Conservation (phyloP, 2,888 invertebrate genomes). For the Tetanocera ferruginea region DNA sequence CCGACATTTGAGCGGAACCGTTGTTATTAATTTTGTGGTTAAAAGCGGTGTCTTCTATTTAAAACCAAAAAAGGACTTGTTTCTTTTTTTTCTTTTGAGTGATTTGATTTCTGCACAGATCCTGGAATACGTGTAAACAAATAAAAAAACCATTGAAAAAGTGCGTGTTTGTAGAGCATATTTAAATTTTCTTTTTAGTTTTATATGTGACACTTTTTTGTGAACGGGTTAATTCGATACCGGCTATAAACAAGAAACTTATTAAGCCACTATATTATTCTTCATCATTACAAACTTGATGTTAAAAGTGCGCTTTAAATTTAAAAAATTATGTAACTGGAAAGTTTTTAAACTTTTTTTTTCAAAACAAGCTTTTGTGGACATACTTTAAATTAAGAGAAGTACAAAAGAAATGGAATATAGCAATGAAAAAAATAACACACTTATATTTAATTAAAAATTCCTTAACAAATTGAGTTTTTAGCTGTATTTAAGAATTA, state of each 20-base stretch:
- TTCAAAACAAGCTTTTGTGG: background rate
- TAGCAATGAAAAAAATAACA: background rate
- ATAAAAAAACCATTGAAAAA: too few relatives aligned
- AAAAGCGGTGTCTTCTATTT: background rate
- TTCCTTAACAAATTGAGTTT: too few relatives aligned
- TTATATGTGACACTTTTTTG: too few relatives aligned
- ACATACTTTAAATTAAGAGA: background rate
- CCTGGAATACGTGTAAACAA: too few relatives aligned
- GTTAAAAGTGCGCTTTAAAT: too few relatives aligned
- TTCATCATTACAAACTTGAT: too few relatives aligned
- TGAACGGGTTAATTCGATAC: too few relatives aligned
- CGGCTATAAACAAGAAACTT: too few relatives aligned
- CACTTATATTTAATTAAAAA: background rate
- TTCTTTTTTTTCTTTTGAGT: background rate
- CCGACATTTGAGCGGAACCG: slow-evolving; percentile 6
- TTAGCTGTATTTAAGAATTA: too few relatives aligned
- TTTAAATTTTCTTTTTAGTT: too few relatives aligned
- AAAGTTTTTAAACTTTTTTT: background rate
- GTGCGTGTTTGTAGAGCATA: too few relatives aligned
- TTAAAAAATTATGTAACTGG: background rate
- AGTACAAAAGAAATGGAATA: background rate
- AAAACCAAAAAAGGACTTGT: slow-evolving; percentile 1
- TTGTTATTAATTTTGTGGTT: slow-evolving; percentile 8
- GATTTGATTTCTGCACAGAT: background rate
- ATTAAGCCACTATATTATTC: too few relatives aligned